A percentile compares a stretch with the other conserved stretches of the same genome.
Evolutionary conservation across 2,113 vertebrate genomes (phyloP).

Genomic region (Oreochromis aureus): DNA sequence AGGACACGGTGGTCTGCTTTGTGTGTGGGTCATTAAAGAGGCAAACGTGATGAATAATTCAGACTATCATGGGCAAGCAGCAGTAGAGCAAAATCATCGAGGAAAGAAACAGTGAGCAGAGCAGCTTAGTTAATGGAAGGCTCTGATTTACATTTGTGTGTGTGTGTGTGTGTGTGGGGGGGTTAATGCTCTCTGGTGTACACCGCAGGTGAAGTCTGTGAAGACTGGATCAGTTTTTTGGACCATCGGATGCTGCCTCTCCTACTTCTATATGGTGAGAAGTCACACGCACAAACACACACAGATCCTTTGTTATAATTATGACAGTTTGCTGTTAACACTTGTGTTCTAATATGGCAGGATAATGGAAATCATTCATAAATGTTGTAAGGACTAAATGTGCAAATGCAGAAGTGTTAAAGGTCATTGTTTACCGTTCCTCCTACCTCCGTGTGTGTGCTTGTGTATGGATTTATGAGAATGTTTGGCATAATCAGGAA

Average conservation of each 20-base stretch:
- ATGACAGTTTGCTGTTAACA: not conserved
- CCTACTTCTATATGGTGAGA: constrained; percentile 94
- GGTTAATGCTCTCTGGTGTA: not conserved
- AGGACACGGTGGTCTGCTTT: not conserved
- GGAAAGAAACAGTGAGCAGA: not conserved
- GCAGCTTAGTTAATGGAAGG: not conserved
- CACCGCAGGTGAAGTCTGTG: constrained; percentile 84
- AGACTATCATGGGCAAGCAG: not conserved
- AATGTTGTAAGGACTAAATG: not conserved
- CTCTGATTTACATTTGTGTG: not conserved
- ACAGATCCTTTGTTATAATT: not conserved
- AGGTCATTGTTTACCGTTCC: not conserved
- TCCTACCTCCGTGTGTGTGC: accelerated
- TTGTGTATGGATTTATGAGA: not conserved
- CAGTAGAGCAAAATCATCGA: not conserved
- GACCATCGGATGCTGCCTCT: constrained; percentile 89
- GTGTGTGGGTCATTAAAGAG: constrained; percentile 10
- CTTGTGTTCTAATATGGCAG: not conserved
- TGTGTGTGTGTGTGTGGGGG: not conserved
- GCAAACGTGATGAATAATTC: constrained; percentile 19
- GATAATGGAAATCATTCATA: not conserved
- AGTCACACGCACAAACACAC: not conserved
- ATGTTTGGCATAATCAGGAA: not conserved
- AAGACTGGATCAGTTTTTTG: constrained; percentile 93
- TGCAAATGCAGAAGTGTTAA: not conserved